Percentiles rank a stretch among this genome's conserved stretches.
These are phyloP conservation scores for Temnopleurus reevesii DNA, from an alignment of 53 echinoderm and acorn worm species.

Conservation along the genomic window DNA sequence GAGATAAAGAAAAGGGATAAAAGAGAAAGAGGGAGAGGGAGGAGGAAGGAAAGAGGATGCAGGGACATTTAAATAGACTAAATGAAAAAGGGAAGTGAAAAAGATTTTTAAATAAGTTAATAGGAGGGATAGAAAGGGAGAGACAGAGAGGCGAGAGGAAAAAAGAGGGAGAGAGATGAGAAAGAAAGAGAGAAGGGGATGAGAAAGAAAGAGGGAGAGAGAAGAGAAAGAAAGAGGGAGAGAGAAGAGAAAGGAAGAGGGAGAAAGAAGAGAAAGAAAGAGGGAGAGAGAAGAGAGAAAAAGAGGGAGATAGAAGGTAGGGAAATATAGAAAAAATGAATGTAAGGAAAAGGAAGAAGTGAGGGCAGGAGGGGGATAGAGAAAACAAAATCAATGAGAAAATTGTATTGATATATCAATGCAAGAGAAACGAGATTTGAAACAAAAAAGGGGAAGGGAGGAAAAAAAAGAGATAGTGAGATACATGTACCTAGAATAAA, in stretches of 20 bases:
- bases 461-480: too few relatives aligned
- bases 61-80: too few relatives aligned
- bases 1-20: neutral
- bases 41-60: neutral
- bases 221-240: neutral
- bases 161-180: neutral
- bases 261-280: neutral
- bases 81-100: too few relatives aligned
- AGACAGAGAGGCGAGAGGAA: neutral
- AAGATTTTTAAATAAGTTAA: too few relatives aligned
- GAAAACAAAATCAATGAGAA: neutral
- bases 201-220: neutral
- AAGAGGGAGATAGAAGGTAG: neutral
- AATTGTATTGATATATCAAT: too few relatives aligned
- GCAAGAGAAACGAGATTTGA: too few relatives aligned
- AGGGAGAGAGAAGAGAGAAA: neutral
- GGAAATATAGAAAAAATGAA: neutral
- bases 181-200: neutral
- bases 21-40: neutral
- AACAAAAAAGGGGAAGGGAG: too few relatives aligned
- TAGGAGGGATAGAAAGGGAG: neutral
- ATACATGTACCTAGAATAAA: too few relatives aligned
- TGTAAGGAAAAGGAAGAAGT: neutral
- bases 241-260: neutral
- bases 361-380: neutral